A percentile compares a stretch with the other conserved stretches of the same genome.
phyloP scores from a whole-genome alignment of 1,140 invertebrate species.

The Coptotermes formosanus region DNA sequence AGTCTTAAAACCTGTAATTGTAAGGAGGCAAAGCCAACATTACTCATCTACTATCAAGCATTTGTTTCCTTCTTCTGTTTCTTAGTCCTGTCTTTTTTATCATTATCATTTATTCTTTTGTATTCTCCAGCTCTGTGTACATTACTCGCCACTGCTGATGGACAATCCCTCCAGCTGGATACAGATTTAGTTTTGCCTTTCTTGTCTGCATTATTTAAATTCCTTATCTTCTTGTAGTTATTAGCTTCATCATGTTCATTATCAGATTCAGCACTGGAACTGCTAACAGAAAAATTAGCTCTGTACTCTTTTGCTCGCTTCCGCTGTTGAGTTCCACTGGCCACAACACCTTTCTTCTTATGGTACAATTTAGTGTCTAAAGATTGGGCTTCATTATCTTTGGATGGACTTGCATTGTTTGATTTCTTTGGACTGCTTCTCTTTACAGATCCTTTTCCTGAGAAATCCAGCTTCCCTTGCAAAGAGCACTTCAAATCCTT shows the following conservation, averaged over 20 bases:
- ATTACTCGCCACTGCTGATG: conserved; percentile 23
- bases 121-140: conserved; percentile 18
- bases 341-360: background rate
- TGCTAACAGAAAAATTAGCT: background rate
- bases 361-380: conserved; percentile 10
- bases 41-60: background rate
- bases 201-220: conserved; percentile 35
- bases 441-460: conserved; percentile 30
- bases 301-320: background rate
- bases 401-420: background rate
- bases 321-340: background rate
- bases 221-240: background rate
- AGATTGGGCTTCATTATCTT: background rate
- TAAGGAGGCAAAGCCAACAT: too few relatives aligned
- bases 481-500: conserved; percentile 46
- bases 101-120: background rate
- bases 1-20: too few relatives aligned
- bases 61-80: background rate
- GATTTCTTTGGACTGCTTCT: background rate
- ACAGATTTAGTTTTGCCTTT: background rate
- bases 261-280: background rate
- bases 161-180: conserved; percentile 35
- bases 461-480: conserved; percentile 43
- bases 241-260: background rate
- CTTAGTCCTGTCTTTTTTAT: background rate